phyloP scores from a whole-genome alignment of 2,797 vertebrate genomes.

The Lacerta bilineata region DNA sequence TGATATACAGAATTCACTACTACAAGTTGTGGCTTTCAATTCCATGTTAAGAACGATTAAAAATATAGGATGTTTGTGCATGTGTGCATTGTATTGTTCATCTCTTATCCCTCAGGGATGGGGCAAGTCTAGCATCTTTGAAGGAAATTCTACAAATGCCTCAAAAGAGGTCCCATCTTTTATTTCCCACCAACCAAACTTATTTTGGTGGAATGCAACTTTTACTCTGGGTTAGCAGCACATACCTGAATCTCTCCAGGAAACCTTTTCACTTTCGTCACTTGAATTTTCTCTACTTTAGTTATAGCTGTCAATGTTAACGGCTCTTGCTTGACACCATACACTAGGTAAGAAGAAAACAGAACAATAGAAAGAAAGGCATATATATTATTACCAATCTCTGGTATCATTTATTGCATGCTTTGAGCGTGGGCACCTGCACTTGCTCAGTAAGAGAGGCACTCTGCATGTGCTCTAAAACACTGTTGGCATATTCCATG shows the following conservation, averaged over 20 bases:
- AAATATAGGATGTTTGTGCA: too few species aligned
- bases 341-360: conserved; percentile 79
- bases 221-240: conserved; percentile 43
- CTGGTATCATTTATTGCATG: not conserved
- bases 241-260: conserved; percentile 83
- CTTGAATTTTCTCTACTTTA: conserved; percentile 76
- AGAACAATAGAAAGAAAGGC: not conserved
- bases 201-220: not conserved
- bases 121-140: too few species aligned
- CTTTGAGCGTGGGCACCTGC: too few species aligned
- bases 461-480: not conserved
- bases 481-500: too few species aligned
- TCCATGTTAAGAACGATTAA: too few species aligned
- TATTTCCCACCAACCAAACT: too few species aligned
- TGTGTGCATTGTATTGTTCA: too few species aligned
- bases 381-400: not conserved
- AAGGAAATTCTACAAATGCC: too few species aligned
- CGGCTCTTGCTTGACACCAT: conserved; percentile 81
- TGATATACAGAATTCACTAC: not conserved
- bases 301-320: conserved; percentile 84
- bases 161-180: too few species aligned
- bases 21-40: not conserved
- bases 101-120: too few species aligned
- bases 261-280: conserved; percentile 73
- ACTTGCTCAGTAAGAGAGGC: too few species aligned